These are phyloP conservation scores for Sarcophaga caerulescens DNA, from an alignment of 2,888 invertebrate genomes.

Conservation along the genomic window DNA sequence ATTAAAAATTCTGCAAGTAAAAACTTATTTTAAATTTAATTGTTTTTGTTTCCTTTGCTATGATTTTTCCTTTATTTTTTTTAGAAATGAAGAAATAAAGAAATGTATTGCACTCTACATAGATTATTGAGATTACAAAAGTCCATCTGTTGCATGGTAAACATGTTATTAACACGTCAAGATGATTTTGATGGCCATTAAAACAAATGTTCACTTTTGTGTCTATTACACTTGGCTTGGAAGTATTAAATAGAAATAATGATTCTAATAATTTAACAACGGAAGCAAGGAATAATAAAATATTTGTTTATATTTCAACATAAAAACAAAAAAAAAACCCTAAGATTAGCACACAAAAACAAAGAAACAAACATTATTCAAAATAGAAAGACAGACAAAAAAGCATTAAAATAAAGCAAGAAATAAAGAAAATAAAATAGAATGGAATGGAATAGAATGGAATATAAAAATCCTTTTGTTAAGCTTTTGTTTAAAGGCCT, in stretches of 20 bases:
- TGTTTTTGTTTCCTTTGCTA: too few relatives aligned
- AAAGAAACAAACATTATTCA: background rate
- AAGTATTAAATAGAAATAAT: slow-evolving; percentile 10
- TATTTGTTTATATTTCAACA: slow-evolving; percentile 25
- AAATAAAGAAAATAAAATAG: slow-evolving; percentile 15
- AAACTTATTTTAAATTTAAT: too few relatives aligned
- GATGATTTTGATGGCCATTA: slow-evolving; percentile 16
- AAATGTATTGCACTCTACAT: too few relatives aligned
- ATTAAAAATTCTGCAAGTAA: too few relatives aligned
- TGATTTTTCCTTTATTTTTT: background rate
- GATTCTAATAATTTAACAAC: slow-evolving; percentile 50
- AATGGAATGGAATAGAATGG: slow-evolving; percentile 12
- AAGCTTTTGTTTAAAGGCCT: background rate
- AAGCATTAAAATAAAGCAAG: too few relatives aligned
- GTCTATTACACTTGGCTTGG: background rate
- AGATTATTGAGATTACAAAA: too few relatives aligned
- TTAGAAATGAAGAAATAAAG: background rate
- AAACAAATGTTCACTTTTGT: background rate
- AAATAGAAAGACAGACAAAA: too few relatives aligned
- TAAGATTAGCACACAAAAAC: background rate
- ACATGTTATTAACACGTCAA: slow-evolving; percentile 43
- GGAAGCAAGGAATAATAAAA: slow-evolving; percentile 47
- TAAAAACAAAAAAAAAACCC: background rate
- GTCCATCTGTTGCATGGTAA: background rate
- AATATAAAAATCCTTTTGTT: slow-evolving; percentile 28